Percentiles rank a stretch among this genome's conserved stretches.
These are phyloP conservation scores for Sciurus vulgaris DNA, from an alignment of 2,797 vertebrate genomes.

Conservation along the genomic window DNA sequence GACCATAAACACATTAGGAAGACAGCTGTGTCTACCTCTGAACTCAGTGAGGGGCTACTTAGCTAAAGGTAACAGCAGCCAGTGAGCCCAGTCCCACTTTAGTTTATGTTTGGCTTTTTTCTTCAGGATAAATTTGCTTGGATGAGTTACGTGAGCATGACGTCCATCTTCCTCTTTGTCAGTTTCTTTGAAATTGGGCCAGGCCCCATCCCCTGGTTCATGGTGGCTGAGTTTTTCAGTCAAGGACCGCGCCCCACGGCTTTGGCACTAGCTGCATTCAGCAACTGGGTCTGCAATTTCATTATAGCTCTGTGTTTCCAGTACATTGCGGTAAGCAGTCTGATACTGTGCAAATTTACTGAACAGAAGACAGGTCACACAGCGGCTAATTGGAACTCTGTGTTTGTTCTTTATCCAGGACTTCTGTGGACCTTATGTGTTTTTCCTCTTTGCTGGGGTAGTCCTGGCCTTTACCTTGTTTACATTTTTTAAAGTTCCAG, in stretches of 20 bases:
- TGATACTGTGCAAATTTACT: rapidly evolving
- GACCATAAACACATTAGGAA: not conserved
- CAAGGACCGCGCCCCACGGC: conserved; percentile 97
- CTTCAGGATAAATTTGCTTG: conserved; percentile 90
- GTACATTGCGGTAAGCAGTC: conserved; percentile 93
- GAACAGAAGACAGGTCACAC: not conserved
- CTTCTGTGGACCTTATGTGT: conserved; percentile 92
- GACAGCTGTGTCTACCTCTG: not conserved
- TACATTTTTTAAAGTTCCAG: conserved; percentile 94
- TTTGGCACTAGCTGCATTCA: conserved; percentile 94
- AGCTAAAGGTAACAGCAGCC: not conserved
- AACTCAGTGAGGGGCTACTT: not conserved
- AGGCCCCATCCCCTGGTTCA: conserved; percentile 99
- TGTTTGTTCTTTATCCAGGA: conserved; percentile 85
- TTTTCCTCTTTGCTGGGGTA: conserved; percentile 93
- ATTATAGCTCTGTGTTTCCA: conserved; percentile 95
- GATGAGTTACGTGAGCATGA: conserved; percentile 98
- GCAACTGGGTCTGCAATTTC: conserved; percentile 99
- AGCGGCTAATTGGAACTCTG: not conserved
- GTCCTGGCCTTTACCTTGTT: conserved; percentile 93
- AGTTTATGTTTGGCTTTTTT: not conserved
- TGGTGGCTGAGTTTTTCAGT: conserved; percentile 98
- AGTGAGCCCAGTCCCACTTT: not conserved
- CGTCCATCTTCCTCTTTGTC: conserved; percentile 96
- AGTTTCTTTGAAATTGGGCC: conserved; percentile 98